Base-by-base conservation (phyloP, 2,797 vertebrate genomes). In the Acomys russatus region DNA sequence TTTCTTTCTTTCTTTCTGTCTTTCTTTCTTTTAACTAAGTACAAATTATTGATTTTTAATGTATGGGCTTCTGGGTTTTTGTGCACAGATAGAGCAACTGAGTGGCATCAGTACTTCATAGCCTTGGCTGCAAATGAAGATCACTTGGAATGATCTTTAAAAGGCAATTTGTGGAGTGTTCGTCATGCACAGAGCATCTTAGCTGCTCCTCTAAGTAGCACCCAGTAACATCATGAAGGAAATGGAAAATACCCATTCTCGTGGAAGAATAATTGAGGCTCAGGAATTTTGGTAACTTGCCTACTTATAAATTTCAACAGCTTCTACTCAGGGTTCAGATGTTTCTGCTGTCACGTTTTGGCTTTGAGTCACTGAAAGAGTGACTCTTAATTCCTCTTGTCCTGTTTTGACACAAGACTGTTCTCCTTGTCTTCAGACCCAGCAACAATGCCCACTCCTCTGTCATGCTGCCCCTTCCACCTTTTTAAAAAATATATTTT, bases 61-160 rank as follows among this genome's bases (percentile, higher is more conserved):
- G 14, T 87, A 7, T 87, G 74, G 70, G 30, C 25, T 66, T 92
- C 78, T 74, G 68, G 33, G 33, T 66, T 90, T 90, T 93, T 54
- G 90, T 51, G n/a, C 74, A 94, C 54, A 94, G 71, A 87, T 56
- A 83, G 96, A 88, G 76, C n/a, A 71, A 61, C 64, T 92, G 73
- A 77, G 85, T 56, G 64, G 68, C 22, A 80, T 56, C 17, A 54
- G 59, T 30, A 54, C 51, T 92, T 92, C 70, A 25, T 66, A 85
- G 90, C 20, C 66, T 94, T 91, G 64, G 64, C 54, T 96, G 25
- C 17, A 73, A 96, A 88, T 68, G 63, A 88, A 76, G 79, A 84
- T 87, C 33, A 91, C 90, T 84, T 68, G 63, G 85, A 87, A 54
- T 88, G 56, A 44, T 44, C 54, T 94, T 94, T 84, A 22, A 93